Evolutionary conservation across 30 jellyfish, hydroid and myxozoan genomes (phyloP).

Genomic region (Hydractinia echinata): DNA sequence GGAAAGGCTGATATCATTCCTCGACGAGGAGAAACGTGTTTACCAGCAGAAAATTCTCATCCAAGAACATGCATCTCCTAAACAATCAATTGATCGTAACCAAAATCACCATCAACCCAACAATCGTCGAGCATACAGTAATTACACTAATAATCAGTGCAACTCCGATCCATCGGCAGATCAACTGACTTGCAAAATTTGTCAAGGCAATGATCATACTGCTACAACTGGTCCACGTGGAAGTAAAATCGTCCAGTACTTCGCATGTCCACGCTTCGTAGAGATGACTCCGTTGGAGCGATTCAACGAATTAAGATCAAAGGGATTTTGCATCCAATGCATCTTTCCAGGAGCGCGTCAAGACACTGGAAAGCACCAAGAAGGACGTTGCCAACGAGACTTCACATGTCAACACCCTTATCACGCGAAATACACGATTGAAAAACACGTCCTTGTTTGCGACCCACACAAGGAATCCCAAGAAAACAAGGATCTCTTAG

Average conservation of each 20-base stretch:
- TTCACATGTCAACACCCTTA: neutral
- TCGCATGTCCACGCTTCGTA: neutral
- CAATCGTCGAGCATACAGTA: neutral
- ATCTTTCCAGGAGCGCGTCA: neutral
- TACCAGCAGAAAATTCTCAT: neutral
- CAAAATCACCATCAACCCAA: neutral
- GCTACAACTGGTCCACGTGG: slow-evolving; percentile 18
- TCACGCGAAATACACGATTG: too few relatives aligned
- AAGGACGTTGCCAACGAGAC: slow-evolving; percentile 4
- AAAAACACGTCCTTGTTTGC: neutral
- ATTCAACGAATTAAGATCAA: neutral
- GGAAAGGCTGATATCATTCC: neutral
- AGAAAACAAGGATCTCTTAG: slow-evolving; percentile 25
- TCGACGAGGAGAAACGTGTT: neutral
- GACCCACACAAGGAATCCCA: slow-evolving; percentile 7
- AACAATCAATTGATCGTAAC: neutral
- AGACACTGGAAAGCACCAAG: neutral
- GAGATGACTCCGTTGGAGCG: slow-evolving; percentile 1
- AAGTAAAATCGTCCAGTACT: neutral
- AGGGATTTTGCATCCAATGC: neutral
- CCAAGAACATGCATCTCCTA: neutral
- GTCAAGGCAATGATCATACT: neutral
- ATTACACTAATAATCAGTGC: neutral
- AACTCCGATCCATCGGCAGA: neutral
- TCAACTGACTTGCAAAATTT: neutral